Base-by-base conservation (phyloP, 1,140 invertebrate genomes). In the Drosophila lacertosa region DNA sequence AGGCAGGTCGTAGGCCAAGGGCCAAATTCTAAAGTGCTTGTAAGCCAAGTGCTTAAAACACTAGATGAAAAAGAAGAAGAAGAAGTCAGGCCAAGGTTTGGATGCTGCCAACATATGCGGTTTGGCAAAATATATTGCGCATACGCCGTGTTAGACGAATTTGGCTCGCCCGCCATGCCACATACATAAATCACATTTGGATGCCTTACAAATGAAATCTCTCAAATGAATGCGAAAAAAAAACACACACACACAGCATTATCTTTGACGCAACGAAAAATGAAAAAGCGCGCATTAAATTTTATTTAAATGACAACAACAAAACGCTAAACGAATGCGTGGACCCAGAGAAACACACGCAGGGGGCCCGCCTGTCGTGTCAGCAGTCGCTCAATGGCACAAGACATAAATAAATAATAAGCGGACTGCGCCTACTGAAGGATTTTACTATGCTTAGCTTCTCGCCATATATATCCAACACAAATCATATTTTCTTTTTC, bases 341-440 rank as follows among this genome's bases (percentile, higher is more conserved):
- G 48, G 33, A n/a, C 33, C 29, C 10, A n/a, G 33, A 69, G 2
- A 51, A 64, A 33, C 26, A 50, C 20, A 18, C n/a, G 18, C 16
- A 15, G 33, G 24, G 42, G 44, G 67, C 62, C 53, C 59, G 70
- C 15, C 65, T 53, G 51, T 50, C 59, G 59, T 83, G 80, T 84
- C 73, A 69, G 63, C 81, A 86, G 81, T 77, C 82, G 59, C 55
- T 84, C 80, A 84, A 67, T 80, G 80, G 66, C 80, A 76, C 53
- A 69, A 69, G 45, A 70, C 47, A 77, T 77, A 81, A 86, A 86
- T 86, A 88, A 72, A 67, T 57, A 84, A 44, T 59, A 50, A 65
- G 33, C 11, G 26, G 2, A 16, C 7, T n/a, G 15, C 26, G 65
- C 13, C 9, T 59, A 65, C 35, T 70, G 67, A 70, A 65, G 67